Evolutionary conservation across 2,888 invertebrate species (phyloP).

Genomic region (Netelia inedita): DNA sequence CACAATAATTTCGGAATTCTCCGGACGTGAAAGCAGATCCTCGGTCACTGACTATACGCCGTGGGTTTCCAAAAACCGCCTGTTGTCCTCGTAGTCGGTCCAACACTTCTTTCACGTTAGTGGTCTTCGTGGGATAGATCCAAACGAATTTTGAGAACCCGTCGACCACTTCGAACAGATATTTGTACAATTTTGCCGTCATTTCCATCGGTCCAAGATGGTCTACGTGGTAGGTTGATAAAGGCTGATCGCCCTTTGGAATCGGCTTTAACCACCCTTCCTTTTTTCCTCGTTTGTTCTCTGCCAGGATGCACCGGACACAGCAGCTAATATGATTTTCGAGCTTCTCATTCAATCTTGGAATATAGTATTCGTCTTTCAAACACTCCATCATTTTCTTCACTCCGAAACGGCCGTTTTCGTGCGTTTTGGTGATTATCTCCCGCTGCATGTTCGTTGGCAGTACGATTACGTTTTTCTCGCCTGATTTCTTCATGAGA

Average conservation of each 20-base stretch:
- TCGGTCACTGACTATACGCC: conserved; percentile 67
- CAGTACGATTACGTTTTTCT: conserved; percentile 47
- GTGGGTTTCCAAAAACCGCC: conserved; percentile 60
- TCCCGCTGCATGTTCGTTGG: conserved; percentile 57
- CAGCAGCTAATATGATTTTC: conserved; percentile 56
- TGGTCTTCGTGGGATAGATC: conserved; percentile 77
- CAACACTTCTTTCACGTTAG: conserved; percentile 69
- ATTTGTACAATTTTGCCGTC: conserved; percentile 75
- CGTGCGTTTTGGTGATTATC: conserved; percentile 44
- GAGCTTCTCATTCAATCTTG: conserved; percentile 57
- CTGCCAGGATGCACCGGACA: conserved; percentile 56
- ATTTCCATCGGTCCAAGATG: conserved; percentile 77
- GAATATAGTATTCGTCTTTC: conserved; percentile 55
- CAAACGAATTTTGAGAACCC: conserved; percentile 77
- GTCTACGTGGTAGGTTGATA: conserved; percentile 77
- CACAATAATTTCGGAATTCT: conserved; percentile 51
- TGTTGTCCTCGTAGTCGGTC: conserved; percentile 46
- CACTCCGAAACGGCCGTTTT: conserved; percentile 62
- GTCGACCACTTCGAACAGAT: conserved; percentile 77
- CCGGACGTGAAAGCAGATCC: conserved; percentile 70
- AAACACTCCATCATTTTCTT: conserved; percentile 58
- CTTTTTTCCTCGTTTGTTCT: conserved; percentile 59
- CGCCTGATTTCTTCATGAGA: conserved; percentile 10
- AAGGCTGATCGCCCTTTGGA: conserved; percentile 74
- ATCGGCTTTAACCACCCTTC: conserved; percentile 64